These are phyloP conservation scores for Calameuta idolon DNA, from an alignment of 2,888 invertebrate genomes.

Conservation along the genomic window DNA sequence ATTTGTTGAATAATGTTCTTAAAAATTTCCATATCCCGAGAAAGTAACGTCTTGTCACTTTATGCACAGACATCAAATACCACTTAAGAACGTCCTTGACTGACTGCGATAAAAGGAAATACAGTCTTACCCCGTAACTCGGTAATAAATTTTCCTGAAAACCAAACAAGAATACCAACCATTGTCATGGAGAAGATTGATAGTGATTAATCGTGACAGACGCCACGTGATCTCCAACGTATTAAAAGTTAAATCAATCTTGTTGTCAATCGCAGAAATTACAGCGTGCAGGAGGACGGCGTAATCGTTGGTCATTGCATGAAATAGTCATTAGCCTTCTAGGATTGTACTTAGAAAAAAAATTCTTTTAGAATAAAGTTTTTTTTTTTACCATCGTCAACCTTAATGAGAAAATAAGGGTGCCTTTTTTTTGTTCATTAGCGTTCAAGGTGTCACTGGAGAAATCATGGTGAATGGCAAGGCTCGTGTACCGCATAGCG, in stretches of 20 bases:
- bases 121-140: background rate
- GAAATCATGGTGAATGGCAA: conserved; percentile 80
- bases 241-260: background rate
- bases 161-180: background rate
- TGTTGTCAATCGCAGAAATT: background rate
- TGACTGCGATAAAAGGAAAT: background rate
- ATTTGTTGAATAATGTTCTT: too few species aligned
- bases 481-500: conserved; percentile 71
- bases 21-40: background rate
- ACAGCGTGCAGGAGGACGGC: background rate
- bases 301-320: background rate
- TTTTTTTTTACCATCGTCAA: background rate
- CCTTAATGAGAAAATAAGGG: background rate
- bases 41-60: background rate
- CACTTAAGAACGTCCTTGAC: background rate
- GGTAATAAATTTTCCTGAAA: background rate
- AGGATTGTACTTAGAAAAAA: background rate
- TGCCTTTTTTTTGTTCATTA: conserved; percentile 48
- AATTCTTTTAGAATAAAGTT: background rate
- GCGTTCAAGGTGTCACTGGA: conserved; percentile 79
- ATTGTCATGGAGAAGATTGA: background rate
- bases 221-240: background rate
- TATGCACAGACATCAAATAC: background rate
- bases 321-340: background rate
- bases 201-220: background rate